phyloP scores from a whole-genome alignment of 2,797 vertebrate genomes.

The Erethizon dorsatum region DNA sequence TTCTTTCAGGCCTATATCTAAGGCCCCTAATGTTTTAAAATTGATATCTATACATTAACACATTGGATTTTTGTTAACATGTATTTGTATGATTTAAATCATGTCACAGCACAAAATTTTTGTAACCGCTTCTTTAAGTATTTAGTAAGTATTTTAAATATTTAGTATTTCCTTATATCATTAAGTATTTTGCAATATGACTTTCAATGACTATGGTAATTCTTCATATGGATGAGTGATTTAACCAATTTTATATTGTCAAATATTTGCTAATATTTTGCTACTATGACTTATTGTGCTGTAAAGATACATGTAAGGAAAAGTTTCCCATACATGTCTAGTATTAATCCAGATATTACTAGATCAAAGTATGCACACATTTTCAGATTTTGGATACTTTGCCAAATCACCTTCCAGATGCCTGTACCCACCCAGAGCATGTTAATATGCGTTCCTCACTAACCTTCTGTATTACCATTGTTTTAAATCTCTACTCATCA shows the following conservation, averaged over 20 bases:
- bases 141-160: conserved; percentile 52
- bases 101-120: not conserved
- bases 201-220: conserved; percentile 18
- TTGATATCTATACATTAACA: not conserved
- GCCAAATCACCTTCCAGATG: not conserved
- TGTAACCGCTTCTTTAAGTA: not conserved
- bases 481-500: conserved; percentile 14
- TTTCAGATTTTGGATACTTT: not conserved
- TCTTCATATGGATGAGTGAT: not conserved
- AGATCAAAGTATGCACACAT: not conserved
- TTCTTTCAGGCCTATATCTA: not conserved
- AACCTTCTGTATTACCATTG: not conserved
- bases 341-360: not conserved
- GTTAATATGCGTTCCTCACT: not conserved
- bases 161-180: no score
- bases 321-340: not conserved
- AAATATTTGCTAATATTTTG: conserved; percentile 60
- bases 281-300: not conserved
- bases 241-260: conserved; percentile 20
- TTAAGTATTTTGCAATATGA: not conserved
- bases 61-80: not conserved
- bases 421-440: not conserved
- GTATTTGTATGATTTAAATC: conserved; percentile 40
- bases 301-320: not conserved
- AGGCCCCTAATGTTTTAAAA: not conserved